These are phyloP conservation scores for Malacoraja senta DNA, from an alignment of 2,797 vertebrate species.

Conservation along the genomic window DNA sequence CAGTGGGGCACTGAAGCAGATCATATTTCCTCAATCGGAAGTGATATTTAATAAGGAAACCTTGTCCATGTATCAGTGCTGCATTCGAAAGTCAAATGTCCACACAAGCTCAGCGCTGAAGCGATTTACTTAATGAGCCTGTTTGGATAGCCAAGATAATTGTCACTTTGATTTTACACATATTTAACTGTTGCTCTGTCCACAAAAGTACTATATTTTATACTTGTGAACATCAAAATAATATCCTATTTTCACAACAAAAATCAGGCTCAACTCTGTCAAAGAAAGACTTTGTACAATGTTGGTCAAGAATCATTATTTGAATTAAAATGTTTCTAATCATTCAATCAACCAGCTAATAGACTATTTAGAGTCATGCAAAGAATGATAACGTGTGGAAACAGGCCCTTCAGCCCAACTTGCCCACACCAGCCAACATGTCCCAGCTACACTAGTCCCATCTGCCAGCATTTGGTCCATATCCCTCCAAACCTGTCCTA, in stretches of 20 bases:
- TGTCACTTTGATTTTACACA: neutral
- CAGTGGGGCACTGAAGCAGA: neutral
- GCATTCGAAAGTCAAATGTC: neutral
- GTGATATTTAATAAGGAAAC: constrained; percentile 11
- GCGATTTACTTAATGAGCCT: neutral
- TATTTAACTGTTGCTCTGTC: neutral
- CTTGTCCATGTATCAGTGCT: neutral
- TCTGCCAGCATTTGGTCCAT: too few species aligned
- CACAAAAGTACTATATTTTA: neutral
- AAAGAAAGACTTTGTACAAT: neutral
- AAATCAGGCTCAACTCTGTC: neutral
- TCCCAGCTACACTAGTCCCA: too few species aligned
- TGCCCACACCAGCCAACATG: too few species aligned
- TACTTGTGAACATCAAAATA: neutral
- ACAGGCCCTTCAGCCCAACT: too few species aligned
- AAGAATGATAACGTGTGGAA: too few species aligned
- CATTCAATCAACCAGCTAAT: neutral
- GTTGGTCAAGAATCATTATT: neutral
- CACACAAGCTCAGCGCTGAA: neutral
- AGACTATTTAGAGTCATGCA: neutral
- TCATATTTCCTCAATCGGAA: constrained; percentile 3
- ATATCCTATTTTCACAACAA: neutral
- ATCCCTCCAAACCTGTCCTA: too few species aligned
- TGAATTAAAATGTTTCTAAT: neutral
- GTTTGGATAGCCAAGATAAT: neutral